Evolutionary conservation across 2,888 invertebrate species (phyloP).

Genomic region (Didymodactylos carnosus): DNA sequence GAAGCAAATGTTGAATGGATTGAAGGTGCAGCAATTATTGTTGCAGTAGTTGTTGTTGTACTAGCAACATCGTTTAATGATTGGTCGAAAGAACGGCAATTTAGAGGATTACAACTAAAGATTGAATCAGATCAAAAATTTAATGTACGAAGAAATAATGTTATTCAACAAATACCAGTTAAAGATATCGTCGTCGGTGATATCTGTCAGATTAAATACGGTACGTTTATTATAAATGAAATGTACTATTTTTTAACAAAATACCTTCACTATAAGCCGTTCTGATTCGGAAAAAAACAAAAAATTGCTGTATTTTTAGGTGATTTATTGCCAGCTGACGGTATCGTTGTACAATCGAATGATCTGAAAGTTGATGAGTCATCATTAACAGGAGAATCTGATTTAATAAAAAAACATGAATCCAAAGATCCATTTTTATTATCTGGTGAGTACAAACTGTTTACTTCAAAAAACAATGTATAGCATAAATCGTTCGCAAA

Average conservation of each 20-base stretch:
- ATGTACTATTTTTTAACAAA: no score
- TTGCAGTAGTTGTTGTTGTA: conserved; percentile 95
- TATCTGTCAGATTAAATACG: conserved; percentile 62
- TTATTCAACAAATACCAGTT: conserved; percentile 78
- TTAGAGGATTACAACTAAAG: conserved; percentile 83
- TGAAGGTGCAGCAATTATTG: conserved; percentile 92
- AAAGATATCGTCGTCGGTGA: conserved; percentile 94
- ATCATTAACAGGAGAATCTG: conserved; percentile 93
- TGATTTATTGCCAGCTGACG: conserved; percentile 92
- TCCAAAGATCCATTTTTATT: neutral
- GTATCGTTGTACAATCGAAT: conserved; percentile 87
- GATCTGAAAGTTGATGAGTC: conserved; percentile 98
- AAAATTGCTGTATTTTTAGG: conserved; percentile 59
- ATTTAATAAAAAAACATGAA: conserved; percentile 74
- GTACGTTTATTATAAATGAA: conserved; percentile 25
- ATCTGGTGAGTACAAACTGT: neutral
- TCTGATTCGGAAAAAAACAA: no score
- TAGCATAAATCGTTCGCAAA: no score
- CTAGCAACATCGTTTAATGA: conserved; percentile 98
- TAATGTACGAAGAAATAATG: conserved; percentile 72
- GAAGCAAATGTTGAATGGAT: conserved; percentile 58
- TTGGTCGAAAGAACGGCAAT: conserved; percentile 97
- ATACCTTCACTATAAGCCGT: no score
- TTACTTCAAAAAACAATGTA: no score
- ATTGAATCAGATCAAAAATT: conserved; percentile 98